Conservation (phyloP, 1,140 invertebrate genomes). For the Sipha flava region DNA sequence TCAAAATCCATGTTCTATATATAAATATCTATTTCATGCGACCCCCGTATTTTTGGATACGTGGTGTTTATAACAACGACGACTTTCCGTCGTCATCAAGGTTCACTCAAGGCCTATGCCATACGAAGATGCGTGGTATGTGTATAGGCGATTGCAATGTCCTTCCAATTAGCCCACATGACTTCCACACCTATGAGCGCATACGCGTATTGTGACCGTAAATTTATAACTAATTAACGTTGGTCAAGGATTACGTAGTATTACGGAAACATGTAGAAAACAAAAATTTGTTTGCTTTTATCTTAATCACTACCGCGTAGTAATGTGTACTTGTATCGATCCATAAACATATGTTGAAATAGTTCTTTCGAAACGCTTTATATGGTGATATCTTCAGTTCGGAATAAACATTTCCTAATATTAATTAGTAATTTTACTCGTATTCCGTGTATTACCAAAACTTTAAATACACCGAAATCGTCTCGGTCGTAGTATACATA, state of each 20-base stretch:
- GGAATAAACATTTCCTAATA: not conserved
- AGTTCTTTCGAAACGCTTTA: not conserved
- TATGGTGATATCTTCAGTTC: not conserved
- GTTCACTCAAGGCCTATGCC: conserved; percentile 15
- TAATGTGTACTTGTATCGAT: not conserved
- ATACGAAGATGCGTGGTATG: conserved; percentile 27
- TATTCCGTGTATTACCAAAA: no score
- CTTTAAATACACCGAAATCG: no score
- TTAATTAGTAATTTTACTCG: no score
- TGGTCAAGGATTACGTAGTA: conserved; percentile 18
- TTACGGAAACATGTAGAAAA: not conserved
- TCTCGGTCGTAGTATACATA: no score
- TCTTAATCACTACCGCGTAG: not conserved
- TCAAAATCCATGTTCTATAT: no score
- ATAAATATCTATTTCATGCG: no score
- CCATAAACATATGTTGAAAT: not conserved
- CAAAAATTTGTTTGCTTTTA: not conserved
- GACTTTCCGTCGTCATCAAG: not conserved
- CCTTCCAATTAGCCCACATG: conserved; percentile 1
- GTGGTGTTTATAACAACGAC: not conserved
- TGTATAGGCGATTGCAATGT: not conserved
- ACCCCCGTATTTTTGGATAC: not conserved
- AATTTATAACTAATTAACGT: conserved; percentile 1
- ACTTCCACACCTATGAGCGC: not conserved
- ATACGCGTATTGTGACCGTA: not conserved